Evolutionary conservation across 37 sponge, comb jelly and placozoan species (phyloP).

Genomic region (Crambe crambe): DNA sequence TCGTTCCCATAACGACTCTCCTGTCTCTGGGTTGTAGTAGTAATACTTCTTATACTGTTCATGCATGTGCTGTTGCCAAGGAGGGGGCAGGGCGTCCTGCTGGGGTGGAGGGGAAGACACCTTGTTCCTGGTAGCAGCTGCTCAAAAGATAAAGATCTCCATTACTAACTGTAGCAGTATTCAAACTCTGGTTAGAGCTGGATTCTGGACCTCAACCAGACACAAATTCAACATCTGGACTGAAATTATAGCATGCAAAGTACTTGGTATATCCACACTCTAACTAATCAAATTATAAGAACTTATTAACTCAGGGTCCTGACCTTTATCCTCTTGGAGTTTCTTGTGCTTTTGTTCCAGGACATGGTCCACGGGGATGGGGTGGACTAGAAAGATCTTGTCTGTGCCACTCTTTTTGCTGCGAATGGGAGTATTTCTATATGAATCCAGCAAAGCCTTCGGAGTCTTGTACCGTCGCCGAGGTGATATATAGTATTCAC

Average conservation of each 20-base stretch:
- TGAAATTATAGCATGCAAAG: neutral
- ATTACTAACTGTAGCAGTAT: neutral
- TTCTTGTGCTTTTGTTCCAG: constrained; percentile 20
- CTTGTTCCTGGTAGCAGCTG: neutral
- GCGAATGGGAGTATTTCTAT: constrained; percentile 25
- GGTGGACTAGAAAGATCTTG: constrained; percentile 32
- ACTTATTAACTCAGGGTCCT: neutral
- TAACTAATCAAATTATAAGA: neutral
- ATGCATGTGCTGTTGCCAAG: constrained; percentile 48
- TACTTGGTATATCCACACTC: neutral
- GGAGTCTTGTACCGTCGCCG: constrained; percentile 26
- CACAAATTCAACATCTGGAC: too few species aligned
- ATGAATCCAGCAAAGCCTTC: constrained; percentile 31
- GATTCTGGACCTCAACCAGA: too few species aligned
- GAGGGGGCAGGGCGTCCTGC: constrained; percentile 27
- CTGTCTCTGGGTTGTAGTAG: constrained; percentile 51
- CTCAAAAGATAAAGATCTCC: too few species aligned
- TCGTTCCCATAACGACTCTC: constrained; percentile 47
- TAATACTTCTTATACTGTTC: constrained; percentile 36
- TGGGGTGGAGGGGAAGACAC: neutral
- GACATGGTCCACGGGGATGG: constrained; percentile 47
- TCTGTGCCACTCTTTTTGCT: constrained; percentile 38
- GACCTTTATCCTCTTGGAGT: constrained; percentile 16
- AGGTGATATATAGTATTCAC: constrained; percentile 31
- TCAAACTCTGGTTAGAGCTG: too few species aligned